Evolutionary conservation across 1,140 invertebrate species (phyloP), one percentile per base, ranked within the genome.

Genomic region (Drosophila sproati): DNA sequence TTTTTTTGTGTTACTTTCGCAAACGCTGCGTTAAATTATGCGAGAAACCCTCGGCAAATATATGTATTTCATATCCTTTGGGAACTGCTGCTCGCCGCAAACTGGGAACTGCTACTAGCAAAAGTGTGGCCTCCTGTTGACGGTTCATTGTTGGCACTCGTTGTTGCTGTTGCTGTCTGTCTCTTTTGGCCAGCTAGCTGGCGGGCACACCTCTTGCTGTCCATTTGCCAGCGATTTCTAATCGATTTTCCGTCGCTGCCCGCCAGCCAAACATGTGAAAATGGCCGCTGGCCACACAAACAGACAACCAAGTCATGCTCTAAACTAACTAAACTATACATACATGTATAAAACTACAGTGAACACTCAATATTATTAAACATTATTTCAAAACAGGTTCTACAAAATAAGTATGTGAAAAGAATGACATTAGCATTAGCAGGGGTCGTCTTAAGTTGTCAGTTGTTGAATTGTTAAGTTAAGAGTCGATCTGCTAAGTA

Each of bases 221-320:
- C 83, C 83, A 87, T 87, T 88, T 87, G 80, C 80, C 85, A 88
- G 74, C 80, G 83, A 83, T 87, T 87, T 87, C 83, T 87, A 87
- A 87, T 87, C 85, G 83, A 87, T 87, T 87, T 87, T 87, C 85
- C 82, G 69, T 56, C 73, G 74, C 78, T 73, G 73, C 55, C 55
- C 52, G 51, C 67, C 43, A 57, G 47, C 67, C 48, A 56, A 75
- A 68, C 63, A 73, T 79, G 74, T 77, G 74, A 73, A 79, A 79
- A 61, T 68, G 74, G 59, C 77, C 77, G 37, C 47, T 41, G 41
- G 77, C 74, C 39, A 56, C 37, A 37, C 77, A 43, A n/a, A 8
- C 10, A 10, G 6, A 8, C 3, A 4, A 43, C 50, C 50, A 55
- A 61, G 35, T 29, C 43, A 48, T 57, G 41, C 60, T 57, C 41